These are phyloP conservation scores for Tholera decimalis DNA, from an alignment of 2,888 invertebrate species.

Conservation along the genomic window DNA sequence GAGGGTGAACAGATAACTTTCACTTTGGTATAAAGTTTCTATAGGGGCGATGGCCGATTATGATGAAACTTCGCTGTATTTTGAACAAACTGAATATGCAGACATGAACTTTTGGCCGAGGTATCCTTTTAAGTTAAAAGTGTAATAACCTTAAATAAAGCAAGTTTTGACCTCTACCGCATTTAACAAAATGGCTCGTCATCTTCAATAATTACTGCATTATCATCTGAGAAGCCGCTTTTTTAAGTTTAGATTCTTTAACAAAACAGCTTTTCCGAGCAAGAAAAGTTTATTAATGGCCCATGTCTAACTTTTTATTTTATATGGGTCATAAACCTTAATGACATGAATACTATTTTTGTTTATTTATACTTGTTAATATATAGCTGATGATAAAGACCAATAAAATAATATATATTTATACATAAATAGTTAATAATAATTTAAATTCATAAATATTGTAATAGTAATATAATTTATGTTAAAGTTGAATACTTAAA, in stretches of 20 bases:
- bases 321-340: too few species aligned
- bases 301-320: too few species aligned
- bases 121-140: conserved; percentile 11
- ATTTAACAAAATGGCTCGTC: conserved; percentile 17
- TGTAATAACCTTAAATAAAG: conserved; percentile 22
- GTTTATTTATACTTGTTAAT: too few species aligned
- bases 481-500: too few species aligned
- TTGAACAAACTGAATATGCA: conserved; percentile 11
- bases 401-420: too few species aligned
- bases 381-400: too few species aligned
- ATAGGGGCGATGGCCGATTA: conserved; percentile 7
- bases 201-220: not conserved
- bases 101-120: not conserved
- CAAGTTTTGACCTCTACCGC: conserved; percentile 17
- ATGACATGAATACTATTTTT: too few species aligned
- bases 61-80: conserved; percentile 3
- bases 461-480: too few species aligned
- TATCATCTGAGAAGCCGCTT: not conserved
- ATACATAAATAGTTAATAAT: too few species aligned
- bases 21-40: conserved; percentile 1
- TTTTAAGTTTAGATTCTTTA: not conserved
- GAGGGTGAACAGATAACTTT: conserved; percentile 7
- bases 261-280: not conserved
- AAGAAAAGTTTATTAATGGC: too few species aligned
- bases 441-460: too few species aligned